Percentiles rank a stretch among this genome's conserved stretches.
These are phyloP conservation scores for Pseudomyrmex dendroicus DNA, from an alignment of 1,140 invertebrate species.

Conservation along the genomic window DNA sequence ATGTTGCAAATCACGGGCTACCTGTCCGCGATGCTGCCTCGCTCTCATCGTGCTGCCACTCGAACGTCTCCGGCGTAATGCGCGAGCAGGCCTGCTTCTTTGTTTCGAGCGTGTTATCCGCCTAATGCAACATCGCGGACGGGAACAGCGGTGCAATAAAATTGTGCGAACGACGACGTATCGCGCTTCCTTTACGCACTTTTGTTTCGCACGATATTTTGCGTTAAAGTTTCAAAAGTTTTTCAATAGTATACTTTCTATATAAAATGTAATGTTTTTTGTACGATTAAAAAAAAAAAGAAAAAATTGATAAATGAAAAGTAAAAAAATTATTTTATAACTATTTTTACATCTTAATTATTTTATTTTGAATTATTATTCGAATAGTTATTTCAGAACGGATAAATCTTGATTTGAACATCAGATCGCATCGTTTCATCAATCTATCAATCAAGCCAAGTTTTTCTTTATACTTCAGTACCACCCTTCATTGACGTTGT, in stretches of 20 bases:
- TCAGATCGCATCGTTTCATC: not conserved
- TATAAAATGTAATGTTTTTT: not conserved
- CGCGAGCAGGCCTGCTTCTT: constrained; percentile 52
- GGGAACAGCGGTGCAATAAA: constrained; percentile 35
- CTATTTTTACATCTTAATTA: not conserved
- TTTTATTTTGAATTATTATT: constrained; percentile 4
- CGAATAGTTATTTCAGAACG: not conserved
- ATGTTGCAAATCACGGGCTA: constrained; percentile 85
- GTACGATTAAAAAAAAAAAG: not conserved
- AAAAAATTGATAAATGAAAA: not conserved
- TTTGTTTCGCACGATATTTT: not conserved
- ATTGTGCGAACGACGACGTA: constrained; percentile 43
- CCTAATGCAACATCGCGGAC: constrained; percentile 57
- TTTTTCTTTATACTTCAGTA: not conserved
- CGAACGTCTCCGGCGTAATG: constrained; percentile 55
- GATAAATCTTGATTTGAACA: not conserved
- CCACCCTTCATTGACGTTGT: not conserved
- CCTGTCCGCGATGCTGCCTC: constrained; percentile 73
- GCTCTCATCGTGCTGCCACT: constrained; percentile 39
- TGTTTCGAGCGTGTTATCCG: constrained; percentile 63
- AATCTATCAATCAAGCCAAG: not conserved
- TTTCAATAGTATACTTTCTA: not conserved
- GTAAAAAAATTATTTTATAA: not conserved
- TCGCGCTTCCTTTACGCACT: constrained; percentile 16
- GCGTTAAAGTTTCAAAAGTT: not conserved